These are phyloP conservation scores for Hyla sarda DNA, from an alignment of 2,113 vertebrate species.

Conservation along the genomic window DNA sequence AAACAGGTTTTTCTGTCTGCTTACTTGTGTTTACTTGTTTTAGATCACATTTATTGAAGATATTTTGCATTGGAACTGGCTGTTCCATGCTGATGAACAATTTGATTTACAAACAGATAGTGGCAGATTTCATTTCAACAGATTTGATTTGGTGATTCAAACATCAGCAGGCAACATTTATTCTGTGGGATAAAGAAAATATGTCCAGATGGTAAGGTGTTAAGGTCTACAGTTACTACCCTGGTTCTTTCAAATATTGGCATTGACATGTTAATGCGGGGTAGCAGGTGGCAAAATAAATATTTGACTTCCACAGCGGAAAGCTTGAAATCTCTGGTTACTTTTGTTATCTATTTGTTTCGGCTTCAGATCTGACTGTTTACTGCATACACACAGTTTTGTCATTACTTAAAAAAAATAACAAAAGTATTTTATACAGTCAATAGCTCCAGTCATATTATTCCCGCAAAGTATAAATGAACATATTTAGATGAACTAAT, in stretches of 20 bases:
- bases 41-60: not conserved
- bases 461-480: not conserved
- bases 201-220: conserved; percentile 9
- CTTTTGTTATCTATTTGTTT: not conserved
- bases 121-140: not conserved
- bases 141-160: not conserved
- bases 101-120: not conserved
- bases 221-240: not conserved
- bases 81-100: not conserved
- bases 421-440: not conserved
- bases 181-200: not conserved
- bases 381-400: not conserved
- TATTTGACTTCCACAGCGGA: not conserved
- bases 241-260: not conserved
- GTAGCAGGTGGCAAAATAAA: conserved; percentile 16
- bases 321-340: not conserved
- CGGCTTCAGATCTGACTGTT: not conserved
- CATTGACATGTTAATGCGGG: conserved; percentile 8
- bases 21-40: too few species aligned
- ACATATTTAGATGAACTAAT: not conserved
- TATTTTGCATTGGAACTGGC: not conserved
- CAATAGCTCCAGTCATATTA: not conserved
- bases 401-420: not conserved
- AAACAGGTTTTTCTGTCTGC: too few species aligned
- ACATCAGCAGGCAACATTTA: conserved; percentile 8